Percentiles rank a stretch among this genome's conserved stretches.
phyloP scores from a whole-genome alignment of 2,888 invertebrate species.

The Cenopis cana region DNA sequence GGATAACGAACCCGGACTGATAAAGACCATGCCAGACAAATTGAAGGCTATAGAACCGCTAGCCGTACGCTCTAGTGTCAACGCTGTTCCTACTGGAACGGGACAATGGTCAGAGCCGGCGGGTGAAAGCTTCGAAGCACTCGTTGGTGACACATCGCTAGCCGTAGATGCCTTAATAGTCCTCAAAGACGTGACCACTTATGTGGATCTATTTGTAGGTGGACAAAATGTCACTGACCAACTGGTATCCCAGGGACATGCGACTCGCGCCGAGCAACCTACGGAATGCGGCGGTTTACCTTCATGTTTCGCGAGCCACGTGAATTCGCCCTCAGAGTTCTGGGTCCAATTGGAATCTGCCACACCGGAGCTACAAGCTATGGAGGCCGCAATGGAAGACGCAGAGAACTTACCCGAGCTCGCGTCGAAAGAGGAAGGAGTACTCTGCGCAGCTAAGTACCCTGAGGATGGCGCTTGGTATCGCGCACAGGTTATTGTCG shows the following conservation, averaged over 20 bases:
- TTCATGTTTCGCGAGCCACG: slow-evolving; percentile 90
- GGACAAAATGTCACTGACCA: slow-evolving; percentile 86
- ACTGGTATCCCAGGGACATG: slow-evolving; percentile 85
- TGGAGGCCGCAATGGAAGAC: slow-evolving; percentile 84
- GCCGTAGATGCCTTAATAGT: slow-evolving; percentile 82
- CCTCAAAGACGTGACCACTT: slow-evolving; percentile 86
- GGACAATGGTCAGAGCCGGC: slow-evolving; percentile 88
- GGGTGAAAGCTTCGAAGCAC: slow-evolving; percentile 82
- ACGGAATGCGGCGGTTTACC: slow-evolving; percentile 77
- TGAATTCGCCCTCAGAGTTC: slow-evolving; percentile 90
- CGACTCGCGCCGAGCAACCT: slow-evolving; percentile 81
- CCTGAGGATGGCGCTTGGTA: slow-evolving; percentile 88
- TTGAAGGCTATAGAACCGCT: slow-evolving; percentile 83
- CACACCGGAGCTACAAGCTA: slow-evolving; percentile 82
- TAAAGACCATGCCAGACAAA: slow-evolving; percentile 87
- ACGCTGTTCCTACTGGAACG: slow-evolving; percentile 87
- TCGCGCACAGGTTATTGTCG: slow-evolving; percentile 86
- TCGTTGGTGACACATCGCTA: slow-evolving; percentile 79
- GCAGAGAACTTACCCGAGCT: slow-evolving; percentile 83
- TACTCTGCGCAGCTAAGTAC: slow-evolving; percentile 87
- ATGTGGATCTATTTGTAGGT: slow-evolving; percentile 87
- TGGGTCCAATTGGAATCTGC: slow-evolving; percentile 91
- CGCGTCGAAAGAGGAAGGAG: slow-evolving; percentile 75
- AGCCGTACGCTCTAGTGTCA: slow-evolving; percentile 87
- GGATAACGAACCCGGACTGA: slow-evolving; percentile 84